Percentiles rank a stretch among this genome's conserved stretches.
phyloP scores from a whole-genome alignment of 2,113 vertebrate species.

The Mesocricetus auratus region DNA sequence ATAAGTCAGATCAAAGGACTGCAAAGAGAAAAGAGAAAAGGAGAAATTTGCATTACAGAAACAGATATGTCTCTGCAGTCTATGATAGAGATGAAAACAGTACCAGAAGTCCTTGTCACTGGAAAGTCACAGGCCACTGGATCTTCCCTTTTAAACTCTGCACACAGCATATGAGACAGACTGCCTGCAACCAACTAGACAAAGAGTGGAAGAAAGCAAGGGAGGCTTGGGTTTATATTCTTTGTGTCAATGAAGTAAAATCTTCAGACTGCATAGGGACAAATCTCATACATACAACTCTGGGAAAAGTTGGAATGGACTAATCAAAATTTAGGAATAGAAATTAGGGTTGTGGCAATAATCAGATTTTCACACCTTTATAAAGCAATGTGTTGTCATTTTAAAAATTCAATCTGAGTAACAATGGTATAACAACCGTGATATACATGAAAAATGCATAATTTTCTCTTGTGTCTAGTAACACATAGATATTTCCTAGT shows the following conservation, averaged over 20 bases:
- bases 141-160: conserved; percentile 10
- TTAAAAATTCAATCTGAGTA: neutral
- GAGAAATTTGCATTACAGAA: conserved; percentile 50
- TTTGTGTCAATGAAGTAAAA: neutral
- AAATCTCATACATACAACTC: neutral
- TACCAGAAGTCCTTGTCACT: neutral
- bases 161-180: neutral
- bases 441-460: neutral
- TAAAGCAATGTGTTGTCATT: neutral
- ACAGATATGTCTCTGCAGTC: conserved; percentile 9
- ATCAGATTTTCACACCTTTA: neutral
- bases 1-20: conserved; percentile 44
- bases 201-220: neutral
- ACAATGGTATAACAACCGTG: neutral
- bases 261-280: neutral
- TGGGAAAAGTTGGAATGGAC: too few relatives aligned
- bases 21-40: neutral
- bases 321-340: neutral
- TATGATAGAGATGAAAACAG: conserved; percentile 6
- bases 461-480: neutral
- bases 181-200: neutral
- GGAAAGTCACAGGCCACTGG: neutral
- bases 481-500: neutral
- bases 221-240: neutral
- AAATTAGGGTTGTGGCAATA: neutral